Evolutionary conservation across 2,888 invertebrate species (phyloP).

Genomic region (Drosophila nr. fundita): DNA sequence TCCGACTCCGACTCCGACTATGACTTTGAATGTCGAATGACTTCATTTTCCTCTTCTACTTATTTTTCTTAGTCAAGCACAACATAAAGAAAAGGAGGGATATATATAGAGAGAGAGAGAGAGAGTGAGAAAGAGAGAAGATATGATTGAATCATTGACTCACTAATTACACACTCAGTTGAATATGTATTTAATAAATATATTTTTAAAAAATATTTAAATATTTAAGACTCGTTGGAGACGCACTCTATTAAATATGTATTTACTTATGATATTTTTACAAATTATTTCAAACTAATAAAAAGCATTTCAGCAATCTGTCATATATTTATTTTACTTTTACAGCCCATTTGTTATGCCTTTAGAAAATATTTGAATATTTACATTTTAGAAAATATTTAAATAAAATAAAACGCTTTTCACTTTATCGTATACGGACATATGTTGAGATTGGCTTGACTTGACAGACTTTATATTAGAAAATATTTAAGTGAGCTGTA

Average conservation of each 20-base stretch:
- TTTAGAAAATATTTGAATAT: not conserved
- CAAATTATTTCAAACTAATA: too few relatives aligned
- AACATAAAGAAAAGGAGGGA: not conserved
- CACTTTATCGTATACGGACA: not conserved
- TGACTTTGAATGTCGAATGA: slow-evolving; percentile 45
- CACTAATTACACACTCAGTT: not conserved
- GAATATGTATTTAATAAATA: not conserved
- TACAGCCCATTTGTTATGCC: too few relatives aligned
- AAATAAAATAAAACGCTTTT: not conserved
- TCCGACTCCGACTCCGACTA: slow-evolving; percentile 11
- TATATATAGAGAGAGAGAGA: not conserved
- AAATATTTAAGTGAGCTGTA: not conserved
- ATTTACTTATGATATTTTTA: too few relatives aligned
- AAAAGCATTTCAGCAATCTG: too few relatives aligned
- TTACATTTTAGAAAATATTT: not conserved
- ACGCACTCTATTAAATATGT: too few relatives aligned
- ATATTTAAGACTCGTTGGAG: too few relatives aligned
- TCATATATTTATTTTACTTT: too few relatives aligned
- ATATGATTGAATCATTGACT: not conserved
- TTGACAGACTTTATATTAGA: not conserved
- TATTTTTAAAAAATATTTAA: not conserved
- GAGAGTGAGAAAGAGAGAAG: not conserved
- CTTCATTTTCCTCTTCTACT: slow-evolving; percentile 15
- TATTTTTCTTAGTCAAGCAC: slow-evolving; percentile 2
- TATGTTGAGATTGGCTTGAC: not conserved